Evolutionary conservation across 2,888 invertebrate genomes (phyloP), one percentile per base, ranked within the genome.

Genomic region (Plemyria rubiginata): DNA sequence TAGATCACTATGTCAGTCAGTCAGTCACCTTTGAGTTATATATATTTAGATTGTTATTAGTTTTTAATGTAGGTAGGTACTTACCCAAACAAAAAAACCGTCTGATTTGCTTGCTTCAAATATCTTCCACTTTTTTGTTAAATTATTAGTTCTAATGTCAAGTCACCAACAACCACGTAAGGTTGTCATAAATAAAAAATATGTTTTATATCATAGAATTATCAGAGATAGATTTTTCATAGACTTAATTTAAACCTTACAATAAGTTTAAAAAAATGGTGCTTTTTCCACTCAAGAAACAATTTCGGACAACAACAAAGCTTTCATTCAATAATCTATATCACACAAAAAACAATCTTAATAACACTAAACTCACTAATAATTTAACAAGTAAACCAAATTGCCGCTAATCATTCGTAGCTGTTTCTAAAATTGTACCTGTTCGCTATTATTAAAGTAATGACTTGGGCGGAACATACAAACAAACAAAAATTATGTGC

Each of bases 401-500:
- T 89, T 85, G 82, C 83, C 65, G 75, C 81, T 87, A 89, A 90
- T 90, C 84, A 86, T 82, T 84, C 73, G 82, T 86, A 81, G 80
- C 76, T 66, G 72, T 71, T 72, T 82, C 84, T 79, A 76, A 84
- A 86, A 87, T 85, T 81, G 84, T 81, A 79, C 84, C 81, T 73
- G 77, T 76, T 76, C 52, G 77, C 79, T 70, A 81, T 85, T 84
- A 90, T 90, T 89, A 89, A 77, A 76, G 80, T 90, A 92, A 90
- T 88, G 81, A 85, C 81, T 80, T 74, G 78, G 81, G 80, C 83
- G 83, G 82, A 80, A 80, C 82, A 77, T 77, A 85, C 85, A 89
- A 90, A 87, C 87, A 87, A 88, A 91, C 90, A 89, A 87, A 89
- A 82, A 88, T 88, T 86, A 87, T 84, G 74, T 81, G 75, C 79